Conservation (phyloP, 2,113 vertebrate genomes). For the Ictalurus furcatus region DNA sequence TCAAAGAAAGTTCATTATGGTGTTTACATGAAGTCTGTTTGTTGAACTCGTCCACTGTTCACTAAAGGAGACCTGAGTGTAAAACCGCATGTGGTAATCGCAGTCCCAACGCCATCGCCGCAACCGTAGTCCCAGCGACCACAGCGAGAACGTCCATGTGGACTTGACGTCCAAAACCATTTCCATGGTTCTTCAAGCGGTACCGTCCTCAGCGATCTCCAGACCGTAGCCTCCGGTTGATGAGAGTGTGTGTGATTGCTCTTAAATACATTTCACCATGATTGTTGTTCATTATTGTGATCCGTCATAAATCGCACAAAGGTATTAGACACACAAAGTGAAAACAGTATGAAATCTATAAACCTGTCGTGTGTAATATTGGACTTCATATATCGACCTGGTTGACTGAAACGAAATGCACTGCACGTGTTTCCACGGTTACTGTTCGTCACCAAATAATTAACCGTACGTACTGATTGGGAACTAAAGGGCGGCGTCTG, state of each 20-base stretch:
- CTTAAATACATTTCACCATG: neutral
- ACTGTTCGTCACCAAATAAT: neutral
- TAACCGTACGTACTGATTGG: neutral
- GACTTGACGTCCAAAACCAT: no score
- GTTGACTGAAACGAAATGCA: neutral
- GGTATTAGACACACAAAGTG: neutral
- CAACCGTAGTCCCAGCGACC: no score
- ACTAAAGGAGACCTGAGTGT: no score
- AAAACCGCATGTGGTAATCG: no score
- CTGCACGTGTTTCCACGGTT: neutral
- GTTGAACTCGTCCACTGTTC: no score
- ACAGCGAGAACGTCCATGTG: no score
- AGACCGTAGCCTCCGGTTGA: no score
- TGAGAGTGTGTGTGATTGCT: neutral
- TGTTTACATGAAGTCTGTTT: no score
- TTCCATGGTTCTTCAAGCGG: no score
- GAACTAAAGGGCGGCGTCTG: neutral
- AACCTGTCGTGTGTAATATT: neutral
- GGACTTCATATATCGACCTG: neutral
- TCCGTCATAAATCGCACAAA: neutral
- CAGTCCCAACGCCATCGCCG: no score
- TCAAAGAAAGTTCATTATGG: no score
- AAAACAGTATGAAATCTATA: neutral
- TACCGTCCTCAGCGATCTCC: no score
- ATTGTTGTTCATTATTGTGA: neutral